Percentiles rank a stretch among this genome's conserved stretches.
These are phyloP conservation scores for Bilobella aurantiaca DNA, from an alignment of 1,140 invertebrate species.

Conservation along the genomic window DNA sequence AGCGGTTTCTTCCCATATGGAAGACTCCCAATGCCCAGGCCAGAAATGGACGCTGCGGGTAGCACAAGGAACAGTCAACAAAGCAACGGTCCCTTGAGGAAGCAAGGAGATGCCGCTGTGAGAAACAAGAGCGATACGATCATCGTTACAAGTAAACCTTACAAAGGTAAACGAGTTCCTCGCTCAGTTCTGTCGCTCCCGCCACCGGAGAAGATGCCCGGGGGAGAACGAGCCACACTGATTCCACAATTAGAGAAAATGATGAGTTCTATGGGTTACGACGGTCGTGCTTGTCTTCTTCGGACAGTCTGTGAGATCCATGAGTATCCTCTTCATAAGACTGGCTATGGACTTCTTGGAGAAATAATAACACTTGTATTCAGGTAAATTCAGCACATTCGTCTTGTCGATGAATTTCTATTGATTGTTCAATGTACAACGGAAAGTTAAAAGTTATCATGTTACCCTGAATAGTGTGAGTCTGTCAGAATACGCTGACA, in stretches of 20 bases:
- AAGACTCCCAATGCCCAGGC: no score
- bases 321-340: conserved; percentile 18
- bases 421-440: conserved; percentile 7
- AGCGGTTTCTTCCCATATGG: no score
- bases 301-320: conserved; percentile 32
- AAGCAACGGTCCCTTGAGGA: no score
- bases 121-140: not conserved
- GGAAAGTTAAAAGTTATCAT: not conserved
- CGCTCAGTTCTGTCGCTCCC: conserved; percentile 22
- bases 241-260: conserved; percentile 26
- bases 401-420: conserved; percentile 1
- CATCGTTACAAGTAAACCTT: not conserved
- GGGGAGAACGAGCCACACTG: conserved; percentile 29
- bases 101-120: not conserved
- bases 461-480: conserved; percentile 22
- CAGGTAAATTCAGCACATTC: conserved; percentile 17
- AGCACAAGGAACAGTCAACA: no score
- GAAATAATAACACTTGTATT: conserved; percentile 31
- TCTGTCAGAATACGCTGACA: conserved; percentile 22
- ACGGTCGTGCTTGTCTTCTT: conserved; percentile 25
- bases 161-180: not conserved
- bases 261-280: conserved; percentile 19
- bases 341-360: conserved; percentile 30
- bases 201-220: conserved; percentile 27
- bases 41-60: not conserved